Conservation (phyloP, 2,797 vertebrate species). For the Tapirus indicus region DNA sequence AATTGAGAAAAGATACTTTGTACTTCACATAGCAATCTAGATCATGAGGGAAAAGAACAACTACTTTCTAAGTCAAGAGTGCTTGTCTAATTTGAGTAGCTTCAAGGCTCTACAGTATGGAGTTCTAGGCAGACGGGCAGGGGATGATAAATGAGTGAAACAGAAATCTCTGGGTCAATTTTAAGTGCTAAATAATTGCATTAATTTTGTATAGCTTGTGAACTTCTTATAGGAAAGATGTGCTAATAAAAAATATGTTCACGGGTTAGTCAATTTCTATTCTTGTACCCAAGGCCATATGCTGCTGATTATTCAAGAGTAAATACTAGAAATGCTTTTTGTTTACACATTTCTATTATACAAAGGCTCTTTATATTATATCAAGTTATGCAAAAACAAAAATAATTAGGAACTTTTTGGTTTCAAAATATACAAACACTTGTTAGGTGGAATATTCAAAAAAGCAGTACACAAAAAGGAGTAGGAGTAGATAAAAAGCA, state of each 20-base stretch:
- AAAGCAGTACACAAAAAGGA: not conserved
- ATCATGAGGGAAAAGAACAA: not conserved
- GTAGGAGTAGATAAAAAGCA: not conserved
- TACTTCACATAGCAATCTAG: not conserved
- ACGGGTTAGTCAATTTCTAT: not conserved
- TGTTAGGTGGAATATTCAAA: not conserved
- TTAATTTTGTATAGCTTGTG: slow-evolving; percentile 32
- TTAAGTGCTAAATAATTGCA: slow-evolving; percentile 16
- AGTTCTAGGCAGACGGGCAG: not conserved
- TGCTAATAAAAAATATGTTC: slow-evolving; percentile 8
- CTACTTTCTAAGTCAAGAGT: not conserved
- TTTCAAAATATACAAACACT: slow-evolving; percentile 44
- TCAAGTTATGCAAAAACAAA: slow-evolving; percentile 36
- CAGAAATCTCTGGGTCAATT: not conserved
- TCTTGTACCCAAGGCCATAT: not conserved
- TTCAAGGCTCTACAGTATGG: not conserved
- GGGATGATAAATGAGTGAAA: not conserved
- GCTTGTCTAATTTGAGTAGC: slow-evolving; percentile 29
- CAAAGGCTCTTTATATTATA: not conserved
- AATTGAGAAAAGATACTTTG: not conserved
- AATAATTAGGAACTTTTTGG: not conserved
- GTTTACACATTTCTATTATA: slow-evolving; percentile 36
- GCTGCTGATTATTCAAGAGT: slow-evolving; percentile 22
- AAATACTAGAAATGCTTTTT: slow-evolving; percentile 38
- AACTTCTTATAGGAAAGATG: not conserved